Percentiles rank a stretch among this genome's conserved stretches.
Conservation (phyloP, 2,888 invertebrate species). For the Abrostola tripartita region DNA sequence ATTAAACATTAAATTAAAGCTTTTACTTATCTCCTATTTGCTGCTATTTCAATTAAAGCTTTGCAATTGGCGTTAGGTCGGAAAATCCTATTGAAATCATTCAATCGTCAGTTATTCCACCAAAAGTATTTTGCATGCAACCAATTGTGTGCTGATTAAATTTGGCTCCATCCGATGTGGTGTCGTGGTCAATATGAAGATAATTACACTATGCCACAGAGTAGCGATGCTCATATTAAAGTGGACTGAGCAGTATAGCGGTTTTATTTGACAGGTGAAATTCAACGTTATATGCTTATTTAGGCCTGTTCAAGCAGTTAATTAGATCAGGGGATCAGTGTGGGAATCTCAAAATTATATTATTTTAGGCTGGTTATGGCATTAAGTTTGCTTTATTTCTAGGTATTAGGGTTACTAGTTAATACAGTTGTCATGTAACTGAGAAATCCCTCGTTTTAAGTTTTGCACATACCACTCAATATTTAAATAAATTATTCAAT, state of each 20-base stretch:
- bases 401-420: slow-evolving; percentile 15
- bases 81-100: slow-evolving; percentile 46
- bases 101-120: slow-evolving; percentile 36
- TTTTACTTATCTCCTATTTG: neutral
- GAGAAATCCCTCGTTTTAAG: neutral
- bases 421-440: slow-evolving; percentile 20
- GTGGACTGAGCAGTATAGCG: slow-evolving; percentile 33
- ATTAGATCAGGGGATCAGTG: slow-evolving; percentile 55
- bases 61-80: slow-evolving; percentile 18
- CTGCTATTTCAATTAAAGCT: slow-evolving; percentile 25
- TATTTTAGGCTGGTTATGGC: slow-evolving; percentile 47
- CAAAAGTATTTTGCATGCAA: slow-evolving; percentile 49
- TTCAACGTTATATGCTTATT: slow-evolving; percentile 51
- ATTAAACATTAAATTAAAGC: neutral
- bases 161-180: slow-evolving; percentile 53
- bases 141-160: slow-evolving; percentile 61
- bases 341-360: slow-evolving; percentile 40
- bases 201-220: slow-evolving; percentile 61
- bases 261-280: slow-evolving; percentile 62
- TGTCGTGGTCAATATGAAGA: slow-evolving; percentile 60
- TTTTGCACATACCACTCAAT: neutral
- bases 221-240: slow-evolving; percentile 43
- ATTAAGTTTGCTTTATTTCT: slow-evolving; percentile 18
- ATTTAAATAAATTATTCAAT: no score
- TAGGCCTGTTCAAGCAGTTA: slow-evolving; percentile 48